These are phyloP conservation scores for Cataglyphis altisquamis DNA, from an alignment of 2,888 invertebrate genomes.

Conservation along the genomic window DNA sequence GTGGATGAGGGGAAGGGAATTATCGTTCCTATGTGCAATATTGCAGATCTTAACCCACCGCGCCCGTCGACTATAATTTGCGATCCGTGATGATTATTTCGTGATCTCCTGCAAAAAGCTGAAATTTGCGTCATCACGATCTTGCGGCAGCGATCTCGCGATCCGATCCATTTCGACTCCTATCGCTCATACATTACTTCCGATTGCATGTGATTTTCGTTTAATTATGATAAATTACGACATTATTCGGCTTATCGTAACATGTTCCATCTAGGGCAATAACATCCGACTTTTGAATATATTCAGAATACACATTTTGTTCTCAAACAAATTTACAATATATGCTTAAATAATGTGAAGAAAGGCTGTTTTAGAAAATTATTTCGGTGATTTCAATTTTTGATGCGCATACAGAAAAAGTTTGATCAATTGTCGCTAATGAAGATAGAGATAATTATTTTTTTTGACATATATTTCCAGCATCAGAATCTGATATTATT, in stretches of 20 bases:
- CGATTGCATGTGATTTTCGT: constrained; percentile 11
- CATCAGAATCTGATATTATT: neutral
- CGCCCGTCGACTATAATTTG: constrained; percentile 37
- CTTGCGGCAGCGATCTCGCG: constrained; percentile 7
- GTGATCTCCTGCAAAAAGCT: constrained; percentile 19
- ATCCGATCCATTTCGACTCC: neutral
- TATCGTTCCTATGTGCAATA: constrained; percentile 39
- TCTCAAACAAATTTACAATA: neutral
- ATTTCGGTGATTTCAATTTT: neutral
- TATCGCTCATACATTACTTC: constrained; percentile 7
- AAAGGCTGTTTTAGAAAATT: neutral
- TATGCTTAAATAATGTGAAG: constrained; percentile 10
- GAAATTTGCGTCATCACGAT: constrained; percentile 37
- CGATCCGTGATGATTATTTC: constrained; percentile 44
- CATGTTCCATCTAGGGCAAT: constrained; percentile 4
- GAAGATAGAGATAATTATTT: neutral
- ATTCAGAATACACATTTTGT: constrained; percentile 4
- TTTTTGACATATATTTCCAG: neutral
- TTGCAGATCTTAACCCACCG: constrained; percentile 44
- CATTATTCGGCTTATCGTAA: neutral
- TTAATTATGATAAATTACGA: constrained; percentile 14
- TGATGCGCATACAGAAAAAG: neutral
- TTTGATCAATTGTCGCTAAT: neutral
- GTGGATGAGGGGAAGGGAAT: neutral
- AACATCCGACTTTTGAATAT: constrained; percentile 31